Evolutionary conservation across 2,888 invertebrate species (phyloP), one percentile per base, ranked within the genome.

Genomic region (Sphaeridia pumilis): DNA sequence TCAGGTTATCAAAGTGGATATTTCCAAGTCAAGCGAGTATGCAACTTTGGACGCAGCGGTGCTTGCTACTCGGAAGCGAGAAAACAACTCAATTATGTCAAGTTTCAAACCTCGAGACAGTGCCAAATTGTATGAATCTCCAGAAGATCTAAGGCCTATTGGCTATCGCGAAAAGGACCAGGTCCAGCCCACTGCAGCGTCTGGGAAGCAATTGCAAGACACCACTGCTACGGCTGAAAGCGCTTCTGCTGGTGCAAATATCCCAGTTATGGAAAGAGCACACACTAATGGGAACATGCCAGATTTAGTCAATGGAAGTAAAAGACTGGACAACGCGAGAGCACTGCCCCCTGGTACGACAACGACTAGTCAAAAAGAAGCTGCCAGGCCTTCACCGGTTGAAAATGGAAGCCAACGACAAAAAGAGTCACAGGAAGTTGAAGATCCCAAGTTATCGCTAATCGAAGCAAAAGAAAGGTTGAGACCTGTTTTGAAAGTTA

Each of bases 81-180:
- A 57, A 1, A 54, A 56, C 26, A 68, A 68, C 1, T 75, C 50
- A 36, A 79, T 85, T 48, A 82, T 83, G 71, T 90, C 89, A 49
- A 87, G 89, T 67, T 93, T 93, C 75, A 83, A 88, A 65, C 93
- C 93, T 7, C 80, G 84, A 55, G 82, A 84, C 59, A 83, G 78
- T 71, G 86, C 87, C 48, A 85, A 86, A 70, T 75, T 93, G 56
- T 90, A 89, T 72, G 90, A 90, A 27, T 85, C 87, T 51, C 92
- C 92, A 17, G 82, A 84, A 67, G 87, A 87, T 70, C 78, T 86
- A 67, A 84, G 81, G 68, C 5, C 38, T 17, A 81, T 84, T 35
- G 84, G 81, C 10, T 73, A 71, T 55, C 66, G 70, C 35, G 68
- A 65, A 24, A 46, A 56, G 41, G 55, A 53, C 1, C 10, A 10